phyloP scores from a whole-genome alignment of 2,113 vertebrate species.

The Grus americana region DNA sequence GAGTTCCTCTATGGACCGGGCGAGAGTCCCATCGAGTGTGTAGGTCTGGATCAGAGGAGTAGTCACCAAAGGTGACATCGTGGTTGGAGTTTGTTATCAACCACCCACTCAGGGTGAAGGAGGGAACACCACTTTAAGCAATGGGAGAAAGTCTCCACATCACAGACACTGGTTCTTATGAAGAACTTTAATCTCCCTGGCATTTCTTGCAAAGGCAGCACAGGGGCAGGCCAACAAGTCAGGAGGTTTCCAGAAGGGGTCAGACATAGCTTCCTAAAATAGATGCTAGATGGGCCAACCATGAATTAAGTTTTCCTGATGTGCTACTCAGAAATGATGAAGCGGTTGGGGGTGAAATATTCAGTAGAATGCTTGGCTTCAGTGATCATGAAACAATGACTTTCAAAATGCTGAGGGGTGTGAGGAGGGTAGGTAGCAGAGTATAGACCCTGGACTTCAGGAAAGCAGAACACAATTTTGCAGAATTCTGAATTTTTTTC shows the following conservation, averaged over 20 bases:
- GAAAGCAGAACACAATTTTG: neutral
- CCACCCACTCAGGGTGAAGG: neutral
- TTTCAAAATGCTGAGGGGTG: neutral
- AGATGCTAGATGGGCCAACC: neutral
- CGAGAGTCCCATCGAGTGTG: rapidly evolving
- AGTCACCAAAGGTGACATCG: neutral
- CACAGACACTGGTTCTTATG: neutral
- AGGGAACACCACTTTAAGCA: neutral
- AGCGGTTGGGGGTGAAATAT: neutral
- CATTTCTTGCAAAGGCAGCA: neutral
- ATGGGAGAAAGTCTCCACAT: neutral
- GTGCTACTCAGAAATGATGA: neutral
- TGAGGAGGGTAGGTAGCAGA: neutral
- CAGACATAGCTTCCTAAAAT: neutral
- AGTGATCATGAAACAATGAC: neutral
- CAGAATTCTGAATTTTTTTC: neutral
- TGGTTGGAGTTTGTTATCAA: neutral
- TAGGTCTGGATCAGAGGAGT: neutral
- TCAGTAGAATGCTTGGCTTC: neutral
- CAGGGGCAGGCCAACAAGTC: neutral
- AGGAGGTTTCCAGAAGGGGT: neutral
- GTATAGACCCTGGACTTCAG: neutral
- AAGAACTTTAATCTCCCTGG: neutral
- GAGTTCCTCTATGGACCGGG: neutral
- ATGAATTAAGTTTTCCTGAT: neutral